Evolutionary conservation across 2,888 invertebrate species (phyloP).

Genomic region (Schrankia costaestrigalis): DNA sequence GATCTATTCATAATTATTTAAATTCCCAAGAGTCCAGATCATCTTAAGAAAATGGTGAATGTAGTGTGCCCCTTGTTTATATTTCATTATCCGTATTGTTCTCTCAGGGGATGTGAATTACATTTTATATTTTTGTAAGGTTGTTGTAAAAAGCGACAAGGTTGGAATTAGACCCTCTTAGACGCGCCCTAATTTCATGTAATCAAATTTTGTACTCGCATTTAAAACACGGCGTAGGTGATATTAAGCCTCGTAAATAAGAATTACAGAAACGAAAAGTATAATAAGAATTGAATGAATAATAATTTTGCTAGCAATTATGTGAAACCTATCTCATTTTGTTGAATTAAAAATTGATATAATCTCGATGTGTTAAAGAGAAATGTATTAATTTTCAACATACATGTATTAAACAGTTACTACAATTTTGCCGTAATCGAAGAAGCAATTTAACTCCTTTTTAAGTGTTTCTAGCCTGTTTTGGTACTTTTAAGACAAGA

Average conservation of each 20-base stretch:
- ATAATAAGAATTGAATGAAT: no score
- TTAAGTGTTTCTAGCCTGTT: no score
- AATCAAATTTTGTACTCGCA: conserved; percentile 57
- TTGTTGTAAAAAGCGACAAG: conserved; percentile 54
- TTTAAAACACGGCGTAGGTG: conserved; percentile 42
- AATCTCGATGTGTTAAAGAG: no score
- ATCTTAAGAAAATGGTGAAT: conserved; percentile 28
- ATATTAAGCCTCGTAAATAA: conserved; percentile 18
- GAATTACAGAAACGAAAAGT: conserved; percentile 5
- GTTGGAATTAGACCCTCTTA: conserved; percentile 56
- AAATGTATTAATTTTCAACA: no score
- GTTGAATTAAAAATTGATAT: no score
- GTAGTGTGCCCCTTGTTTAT: conserved; percentile 49
- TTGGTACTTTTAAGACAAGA: no score
- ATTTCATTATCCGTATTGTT: conserved; percentile 62
- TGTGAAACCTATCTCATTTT: no score
- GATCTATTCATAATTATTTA: conserved; percentile 4
- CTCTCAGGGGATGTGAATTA: conserved; percentile 46
- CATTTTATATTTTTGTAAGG: conserved; percentile 53
- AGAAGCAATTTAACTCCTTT: no score
- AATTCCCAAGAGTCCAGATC: conserved; percentile 11
- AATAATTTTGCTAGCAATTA: no score
- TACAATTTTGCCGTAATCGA: no score
- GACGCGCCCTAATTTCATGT: conserved; percentile 52
- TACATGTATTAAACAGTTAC: no score